Evolutionary conservation across 2,888 invertebrate species (phyloP), one percentile per base, ranked within the genome.

Genomic region (Melanostoma mellinum): DNA sequence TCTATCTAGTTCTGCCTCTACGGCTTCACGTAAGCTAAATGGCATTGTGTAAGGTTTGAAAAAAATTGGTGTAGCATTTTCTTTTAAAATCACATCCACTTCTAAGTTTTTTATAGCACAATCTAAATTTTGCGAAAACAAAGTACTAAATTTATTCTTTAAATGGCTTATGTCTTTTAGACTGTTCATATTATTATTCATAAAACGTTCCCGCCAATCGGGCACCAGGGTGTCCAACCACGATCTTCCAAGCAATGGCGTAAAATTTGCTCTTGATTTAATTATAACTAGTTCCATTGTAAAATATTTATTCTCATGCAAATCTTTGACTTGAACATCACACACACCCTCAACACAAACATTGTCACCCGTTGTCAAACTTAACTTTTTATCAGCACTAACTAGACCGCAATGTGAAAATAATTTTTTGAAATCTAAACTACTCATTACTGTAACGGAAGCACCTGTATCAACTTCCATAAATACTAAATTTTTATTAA

Each of bases 291-390:
- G 33, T 60, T 60, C 60, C 33, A 52, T 10, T 3, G 42, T 6
- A 53, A 53, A 67, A 44, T 42, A 40, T 32, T 52, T 53, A 10
- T 65, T 42, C 42, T 52, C 33, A 30, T 65, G 65, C 42, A 40
- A 65, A 40, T 40, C 20, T 8, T 32, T 42, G 42, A 67, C 42
- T 42, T 9, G 65, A 8, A 67, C 65, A 67, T 42, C 53, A 42
- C 65, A 67, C 1, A 53, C 42, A 52, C 52, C 33, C 42, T 53
- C 65, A 65, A 65, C 65, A 50, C 65, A 65, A 36, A 65, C 50
- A 50, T 48, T 50, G 0, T 63, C 65, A 65, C 33, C 32, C 6
- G n/a, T 65, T 3, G 30, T 58, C 20, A 40, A 58, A 38, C 40
- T 30, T 58, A 58, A 58, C 42, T 9, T 40, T 40, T 58, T 42